phyloP scores from a whole-genome alignment of 2,888 invertebrate species.

The Galerucella nymphaeae region DNA sequence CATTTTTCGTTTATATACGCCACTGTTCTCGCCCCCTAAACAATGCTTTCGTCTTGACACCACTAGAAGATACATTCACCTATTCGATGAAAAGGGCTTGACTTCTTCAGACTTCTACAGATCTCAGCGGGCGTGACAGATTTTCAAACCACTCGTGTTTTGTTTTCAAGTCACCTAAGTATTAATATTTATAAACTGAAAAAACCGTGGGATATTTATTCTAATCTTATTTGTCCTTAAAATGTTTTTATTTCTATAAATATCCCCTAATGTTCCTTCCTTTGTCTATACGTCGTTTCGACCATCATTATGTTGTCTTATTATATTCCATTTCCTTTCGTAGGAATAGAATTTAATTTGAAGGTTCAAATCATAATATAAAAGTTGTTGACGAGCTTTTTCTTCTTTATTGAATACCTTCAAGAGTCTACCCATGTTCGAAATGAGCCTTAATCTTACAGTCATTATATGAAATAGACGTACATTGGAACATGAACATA shows the following conservation, averaged over 20 bases:
- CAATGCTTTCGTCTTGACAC: conserved; percentile 26
- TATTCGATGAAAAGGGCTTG: conserved; percentile 32
- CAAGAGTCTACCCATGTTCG: neutral
- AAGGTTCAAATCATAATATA: neutral
- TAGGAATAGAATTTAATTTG: neutral
- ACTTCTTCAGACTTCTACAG: conserved; percentile 28
- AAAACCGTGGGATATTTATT: neutral
- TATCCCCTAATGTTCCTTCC: neutral
- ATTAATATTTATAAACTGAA: conserved; percentile 28
- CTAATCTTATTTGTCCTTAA: too few species aligned
- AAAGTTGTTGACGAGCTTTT: conserved; percentile 5
- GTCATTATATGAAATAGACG: too few species aligned
- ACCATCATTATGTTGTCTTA: conserved; percentile 5
- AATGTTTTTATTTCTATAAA: neutral
- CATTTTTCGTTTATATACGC: neutral
- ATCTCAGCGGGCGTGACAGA: conserved; percentile 34
- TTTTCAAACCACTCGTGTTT: conserved; percentile 31
- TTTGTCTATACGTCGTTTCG: neutral
- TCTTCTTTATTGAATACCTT: conserved; percentile 6
- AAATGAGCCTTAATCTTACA: conserved; percentile 6
- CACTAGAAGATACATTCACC: conserved; percentile 35
- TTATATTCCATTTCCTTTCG: conserved; percentile 6
- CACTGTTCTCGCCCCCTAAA: conserved; percentile 21
- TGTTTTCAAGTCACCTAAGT: conserved; percentile 28
- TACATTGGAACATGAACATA: neutral